phyloP scores from a whole-genome alignment of 2,888 invertebrate genomes.

The Tinea pellionella region DNA sequence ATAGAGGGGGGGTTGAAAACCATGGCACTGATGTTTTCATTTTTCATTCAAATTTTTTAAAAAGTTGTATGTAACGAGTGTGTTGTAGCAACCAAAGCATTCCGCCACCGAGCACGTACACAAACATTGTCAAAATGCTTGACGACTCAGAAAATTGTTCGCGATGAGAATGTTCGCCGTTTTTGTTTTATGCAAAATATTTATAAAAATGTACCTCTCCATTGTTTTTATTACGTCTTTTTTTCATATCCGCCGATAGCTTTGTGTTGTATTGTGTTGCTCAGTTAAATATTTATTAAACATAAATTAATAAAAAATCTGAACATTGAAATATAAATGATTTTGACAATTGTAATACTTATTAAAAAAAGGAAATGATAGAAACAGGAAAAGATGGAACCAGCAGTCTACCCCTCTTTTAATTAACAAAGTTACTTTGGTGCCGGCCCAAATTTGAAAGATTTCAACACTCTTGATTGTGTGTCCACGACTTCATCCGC shows the following conservation, averaged over 20 bases:
- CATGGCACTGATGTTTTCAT: constrained; percentile 57
- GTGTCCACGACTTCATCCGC: no score
- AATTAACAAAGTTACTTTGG: no score
- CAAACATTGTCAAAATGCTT: constrained; percentile 6
- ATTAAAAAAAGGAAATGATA: no score
- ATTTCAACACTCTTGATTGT: no score
- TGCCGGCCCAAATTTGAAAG: no score
- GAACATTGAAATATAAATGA: no score
- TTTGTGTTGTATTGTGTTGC: no score
- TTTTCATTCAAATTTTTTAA: constrained; percentile 36
- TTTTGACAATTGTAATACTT: no score
- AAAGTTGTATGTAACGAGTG: not conserved
- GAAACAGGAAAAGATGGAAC: no score
- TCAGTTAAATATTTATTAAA: no score
- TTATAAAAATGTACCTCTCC: not conserved
- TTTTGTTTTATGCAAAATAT: not conserved
- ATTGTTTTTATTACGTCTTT: not conserved
- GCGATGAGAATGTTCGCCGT: not conserved
- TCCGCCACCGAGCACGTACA: constrained; percentile 1
- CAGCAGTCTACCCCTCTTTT: no score
- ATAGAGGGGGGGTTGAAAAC: constrained; percentile 8
- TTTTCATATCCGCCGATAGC: not conserved
- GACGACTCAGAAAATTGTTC: constrained; percentile 5
- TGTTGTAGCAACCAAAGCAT: not conserved
- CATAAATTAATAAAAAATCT: no score